Base-by-base conservation (phyloP, 2,888 invertebrate genomes). In the Amphimallon solstitiale region DNA sequence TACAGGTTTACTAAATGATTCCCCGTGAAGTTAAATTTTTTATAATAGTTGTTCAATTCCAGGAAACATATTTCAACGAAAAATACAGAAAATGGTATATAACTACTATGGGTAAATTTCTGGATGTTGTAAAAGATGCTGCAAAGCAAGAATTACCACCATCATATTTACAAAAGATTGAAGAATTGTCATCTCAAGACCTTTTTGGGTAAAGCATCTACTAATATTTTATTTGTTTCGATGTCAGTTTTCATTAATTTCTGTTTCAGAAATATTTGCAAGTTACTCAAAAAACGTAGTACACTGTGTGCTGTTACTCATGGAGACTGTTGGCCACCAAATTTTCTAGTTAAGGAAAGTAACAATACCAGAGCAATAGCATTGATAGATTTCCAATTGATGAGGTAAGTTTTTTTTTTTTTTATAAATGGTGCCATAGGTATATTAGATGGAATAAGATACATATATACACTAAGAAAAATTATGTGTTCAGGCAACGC, bases 321-420 rank as follows among this genome's bases (percentile, higher is more conserved):
- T 61, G 91, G 90, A 0, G 91, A 91, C 74, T 86, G 86, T 51
- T 91, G 91, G 91, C 86, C 87, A 0, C 89, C 88, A 14, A 91
- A 91, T 76, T 90, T 90, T 71, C 76, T 91, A 0, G 86, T 85
- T 0, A 85, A 85, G 45, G 83, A 83, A 61, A 52, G 65, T 2
- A 17, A 59, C 6, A 71, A 78, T 54, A 29, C 10, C n/a, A 45
- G 17, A 10, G 29, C 23, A 15, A 10, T 59, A 29, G 38, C 40
- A 72, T 83, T 90, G 49, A 87, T 91, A 21, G 91, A 91, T 72
- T 91, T 88, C 70, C 91, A 91, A 76, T 74, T 90, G 45, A 78
- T 87, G 0, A 84, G 86, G 69, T 74, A 66, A 45, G 12, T 45
- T 34, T 5, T 7, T 35, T 6, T 1, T 60, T 52, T 17, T 14